Evolutionary conservation across 2,797 vertebrate genomes (phyloP), one percentile per base, ranked within the genome.

Genomic region (Chromis chromis): DNA sequence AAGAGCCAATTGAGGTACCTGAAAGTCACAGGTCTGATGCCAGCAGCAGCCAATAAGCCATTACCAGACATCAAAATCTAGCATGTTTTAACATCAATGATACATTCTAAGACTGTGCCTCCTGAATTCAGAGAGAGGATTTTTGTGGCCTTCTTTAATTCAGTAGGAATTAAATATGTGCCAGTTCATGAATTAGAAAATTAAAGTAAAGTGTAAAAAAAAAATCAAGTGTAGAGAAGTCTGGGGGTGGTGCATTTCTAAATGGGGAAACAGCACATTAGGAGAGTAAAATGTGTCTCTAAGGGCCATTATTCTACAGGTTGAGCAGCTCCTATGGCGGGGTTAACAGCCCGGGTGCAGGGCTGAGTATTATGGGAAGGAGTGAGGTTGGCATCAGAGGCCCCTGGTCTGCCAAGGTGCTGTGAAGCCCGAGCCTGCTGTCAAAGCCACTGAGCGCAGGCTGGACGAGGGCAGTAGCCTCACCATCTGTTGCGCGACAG

Each of bases 401-500:
- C 70, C 71, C 76, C 76, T 48, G 80, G 62, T 76, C 87, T 86
- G 87, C 81, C 88, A 84, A 71, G 76, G 86, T 79, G 83, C 71
- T 28, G 68, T 64, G 83, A 83, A 65, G 80, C 72, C 74, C 4
- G 59, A 73, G 88, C 76, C 81, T 60, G 76, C 87, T 92, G 93
- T 93, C 91, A 92, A 61, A 78, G 82, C 58, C 42, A 57, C 76
- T 52, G 83, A 87, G 85, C 21, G 17, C 49, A 19, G 85, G 54
- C 68, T 74, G 81, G 86, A 91, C 36, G 76, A 83, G 86, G 88
- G 87, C 85, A 85, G 70, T 56, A 76, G 82, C 88, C 88, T 85
- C 70, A 25, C 92, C 93, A 93, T 93, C 93, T 93, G 93, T 55
- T 86, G 73, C 75, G 31, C 81, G 85, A 93, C 91, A 91, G 83